These are phyloP conservation scores for Myripristis murdjan DNA, from an alignment of 2,797 vertebrate species.

Conservation along the genomic window DNA sequence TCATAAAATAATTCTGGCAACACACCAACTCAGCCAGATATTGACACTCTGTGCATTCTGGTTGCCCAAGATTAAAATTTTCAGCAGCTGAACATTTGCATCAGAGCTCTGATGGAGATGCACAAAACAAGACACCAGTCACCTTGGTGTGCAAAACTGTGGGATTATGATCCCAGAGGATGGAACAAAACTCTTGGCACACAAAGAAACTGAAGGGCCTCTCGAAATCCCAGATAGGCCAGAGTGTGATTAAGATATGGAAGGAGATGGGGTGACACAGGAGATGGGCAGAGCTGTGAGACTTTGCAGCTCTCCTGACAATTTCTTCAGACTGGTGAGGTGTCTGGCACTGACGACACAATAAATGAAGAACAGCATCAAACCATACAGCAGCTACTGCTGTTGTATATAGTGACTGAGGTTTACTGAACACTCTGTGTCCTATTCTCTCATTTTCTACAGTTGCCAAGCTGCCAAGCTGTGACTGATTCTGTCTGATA, in stretches of 20 bases:
- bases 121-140: slow-evolving; percentile 8
- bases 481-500: slow-evolving; percentile 1
- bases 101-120: slow-evolving; percentile 23
- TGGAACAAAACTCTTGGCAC: slow-evolving; percentile 15
- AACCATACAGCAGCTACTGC: background rate
- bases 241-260: slow-evolving; percentile 1
- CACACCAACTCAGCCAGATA: background rate
- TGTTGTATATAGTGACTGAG: background rate
- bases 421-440: background rate
- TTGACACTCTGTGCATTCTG: background rate
- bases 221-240: slow-evolving; percentile 7
- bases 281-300: background rate
- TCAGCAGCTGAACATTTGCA: slow-evolving; percentile 13
- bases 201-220: slow-evolving; percentile 23
- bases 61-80: slow-evolving; percentile 3
- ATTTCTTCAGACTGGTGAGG: slow-evolving; percentile 1
- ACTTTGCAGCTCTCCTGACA: background rate
- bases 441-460: background rate
- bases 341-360: background rate
- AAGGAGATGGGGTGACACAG: background rate
- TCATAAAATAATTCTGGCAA: background rate
- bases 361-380: background rate
- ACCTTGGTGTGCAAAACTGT: slow-evolving; percentile 27
- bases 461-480: background rate
- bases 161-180: background rate